phyloP scores from a whole-genome alignment of 2,113 vertebrate species.

The Hiodon tergisus region DNA sequence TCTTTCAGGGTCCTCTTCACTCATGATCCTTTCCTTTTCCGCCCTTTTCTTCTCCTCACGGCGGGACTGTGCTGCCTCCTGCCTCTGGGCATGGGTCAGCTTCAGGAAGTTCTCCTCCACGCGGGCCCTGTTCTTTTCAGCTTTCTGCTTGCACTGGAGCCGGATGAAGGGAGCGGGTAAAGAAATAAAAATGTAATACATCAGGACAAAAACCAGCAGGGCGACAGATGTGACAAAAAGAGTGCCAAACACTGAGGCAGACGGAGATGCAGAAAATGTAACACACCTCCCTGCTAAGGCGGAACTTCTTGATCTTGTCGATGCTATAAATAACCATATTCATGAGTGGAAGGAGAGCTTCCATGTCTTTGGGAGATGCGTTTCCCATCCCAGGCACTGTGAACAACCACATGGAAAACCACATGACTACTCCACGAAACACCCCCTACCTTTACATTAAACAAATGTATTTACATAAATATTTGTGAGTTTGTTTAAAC shows the following conservation, averaged over 20 bases:
- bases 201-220: no score
- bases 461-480: no score
- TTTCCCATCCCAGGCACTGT: conserved; percentile 96
- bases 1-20: conserved; percentile 93
- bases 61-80: conserved; percentile 91
- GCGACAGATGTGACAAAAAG: no score
- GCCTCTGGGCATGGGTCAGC: conserved; percentile 89
- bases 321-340: conserved; percentile 99
- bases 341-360: conserved; percentile 89
- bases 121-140: conserved; percentile 88
- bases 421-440: no score
- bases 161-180: neutral
- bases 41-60: conserved; percentile 95
- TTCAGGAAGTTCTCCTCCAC: conserved; percentile 98
- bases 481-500: no score
- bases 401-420: conserved; percentile 22
- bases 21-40: conserved; percentile 98
- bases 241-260: no score
- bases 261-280: neutral
- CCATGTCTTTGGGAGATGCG: conserved; percentile 98
- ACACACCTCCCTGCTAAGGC: conserved; percentile 92
- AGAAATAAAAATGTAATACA: no score
- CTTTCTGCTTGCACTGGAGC: conserved; percentile 87
- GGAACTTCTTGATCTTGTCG: conserved; percentile 95
- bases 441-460: no score